phyloP scores from a whole-genome alignment of 2,113 vertebrate genomes.

The Psephotus haematonotus region DNA sequence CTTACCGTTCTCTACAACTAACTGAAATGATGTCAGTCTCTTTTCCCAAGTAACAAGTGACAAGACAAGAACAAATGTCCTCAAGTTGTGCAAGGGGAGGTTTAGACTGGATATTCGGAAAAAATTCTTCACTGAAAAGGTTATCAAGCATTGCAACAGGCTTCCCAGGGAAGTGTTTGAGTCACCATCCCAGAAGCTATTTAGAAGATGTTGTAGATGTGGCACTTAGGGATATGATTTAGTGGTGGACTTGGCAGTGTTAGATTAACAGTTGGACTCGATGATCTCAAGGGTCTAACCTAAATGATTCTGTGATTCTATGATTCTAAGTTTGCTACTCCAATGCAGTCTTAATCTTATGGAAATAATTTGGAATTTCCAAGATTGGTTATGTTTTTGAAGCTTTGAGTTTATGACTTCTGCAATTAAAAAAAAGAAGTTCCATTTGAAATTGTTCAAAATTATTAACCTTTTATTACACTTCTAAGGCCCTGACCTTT shows the following conservation, averaged over 20 bases:
- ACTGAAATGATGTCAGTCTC: too few relatives aligned
- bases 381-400: neutral
- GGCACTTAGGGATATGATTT: neutral
- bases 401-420: neutral
- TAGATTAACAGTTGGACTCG: fast-evolving
- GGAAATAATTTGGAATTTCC: constrained; percentile 7
- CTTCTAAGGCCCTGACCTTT: neutral
- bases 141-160: neutral
- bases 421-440: neutral
- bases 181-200: too few relatives aligned
- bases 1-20: too few relatives aligned
- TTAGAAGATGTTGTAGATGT: neutral
- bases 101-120: neutral
- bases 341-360: constrained; percentile 13
- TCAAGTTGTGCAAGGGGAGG: neutral
- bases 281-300: neutral
- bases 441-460: neutral
- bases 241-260: neutral
- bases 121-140: neutral
- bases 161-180: neutral
- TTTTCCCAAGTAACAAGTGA: too few relatives aligned
- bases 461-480: neutral
- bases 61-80: fast-evolving
- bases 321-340: neutral
- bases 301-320: neutral